Percentiles rank a stretch among this genome's conserved stretches.
These are phyloP conservation scores for Eulemur albifrons DNA, from an alignment of 2,797 vertebrate species.

Conservation along the genomic window DNA sequence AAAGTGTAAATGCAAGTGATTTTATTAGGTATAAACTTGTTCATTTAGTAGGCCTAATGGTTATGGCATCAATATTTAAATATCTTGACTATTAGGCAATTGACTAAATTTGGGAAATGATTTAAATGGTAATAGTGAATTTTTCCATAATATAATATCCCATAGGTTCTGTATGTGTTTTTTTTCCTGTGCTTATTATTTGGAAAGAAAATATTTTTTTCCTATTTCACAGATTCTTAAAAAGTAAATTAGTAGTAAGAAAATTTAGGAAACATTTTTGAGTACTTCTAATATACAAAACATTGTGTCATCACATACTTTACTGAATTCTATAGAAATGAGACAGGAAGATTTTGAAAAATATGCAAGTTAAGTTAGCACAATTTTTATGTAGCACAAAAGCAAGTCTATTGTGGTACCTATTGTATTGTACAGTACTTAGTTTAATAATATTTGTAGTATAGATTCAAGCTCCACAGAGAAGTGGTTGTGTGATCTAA, in stretches of 20 bases:
- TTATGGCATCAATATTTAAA: background rate
- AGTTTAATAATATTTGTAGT: background rate
- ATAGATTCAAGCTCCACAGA: background rate
- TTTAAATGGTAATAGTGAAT: background rate
- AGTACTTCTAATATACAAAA: background rate
- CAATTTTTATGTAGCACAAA: background rate
- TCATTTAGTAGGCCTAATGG: background rate
- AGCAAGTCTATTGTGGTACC: background rate
- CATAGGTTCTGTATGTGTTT: background rate
- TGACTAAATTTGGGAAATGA: background rate
- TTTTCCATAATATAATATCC: background rate
- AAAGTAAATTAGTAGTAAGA: background rate
- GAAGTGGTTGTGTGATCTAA: background rate
- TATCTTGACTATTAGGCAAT: slow-evolving; percentile 11
- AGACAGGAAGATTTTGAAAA: slow-evolving; percentile 25
- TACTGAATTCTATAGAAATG: background rate
- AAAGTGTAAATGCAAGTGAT: background rate
- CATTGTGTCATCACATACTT: background rate
- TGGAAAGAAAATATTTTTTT: background rate
- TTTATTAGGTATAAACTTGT: background rate
- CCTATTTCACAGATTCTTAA: background rate
- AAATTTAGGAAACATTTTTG: background rate
- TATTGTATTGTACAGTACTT: background rate
- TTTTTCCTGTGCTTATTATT: slow-evolving; percentile 6
- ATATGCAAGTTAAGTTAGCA: background rate